Evolutionary conservation across 2,888 invertebrate genomes (phyloP), one percentile per base, ranked within the genome.

Genomic region (Synergus laeviventris): DNA sequence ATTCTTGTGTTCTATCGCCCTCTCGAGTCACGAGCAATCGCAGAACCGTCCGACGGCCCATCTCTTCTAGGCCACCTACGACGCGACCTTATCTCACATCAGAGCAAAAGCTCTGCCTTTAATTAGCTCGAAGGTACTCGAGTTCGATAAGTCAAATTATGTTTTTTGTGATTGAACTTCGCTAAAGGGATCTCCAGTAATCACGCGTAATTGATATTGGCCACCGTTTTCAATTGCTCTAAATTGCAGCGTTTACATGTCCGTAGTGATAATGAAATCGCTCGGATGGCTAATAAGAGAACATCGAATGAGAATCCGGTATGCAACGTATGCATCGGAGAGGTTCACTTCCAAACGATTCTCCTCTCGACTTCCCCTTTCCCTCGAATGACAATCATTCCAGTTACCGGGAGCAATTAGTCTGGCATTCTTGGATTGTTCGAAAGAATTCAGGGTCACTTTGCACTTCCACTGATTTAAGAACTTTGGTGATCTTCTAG

Each of bases 301-400:
- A 76, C 73, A 78, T 73, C 66, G 76, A 74, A 74, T 56, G 74
- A 78, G 75, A 81, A 76, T 74, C 79, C 75, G 84, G 82, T 79
- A 84, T 84, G 80, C 82, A 75, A 77, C 78, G 81, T 77, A 81
- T 81, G 82, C 74, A 70, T 74, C 76, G 76, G 42, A 54, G 73
- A 62, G 70, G 78, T 73, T 79, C 73, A 79, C 82, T 76, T 82
- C 81, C 81, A 81, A 84, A 77, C 75, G 77, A 73, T 74, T 79
- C 74, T 76, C 74, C 39, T 61, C 80, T 73, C 54, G 56, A 80
- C 80, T 83, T 81, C 81, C 81, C 78, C 81, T 70, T 49, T 81
- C 80, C 77, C 60, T 74, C 78, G 79, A 83, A 84, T 84, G 84
- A 84, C 83, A 80, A 81, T 78, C 85, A 86, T 85, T 85, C 83